Evolutionary conservation across 1,140 invertebrate genomes (phyloP).

Genomic region (Bombus ignitus): DNA sequence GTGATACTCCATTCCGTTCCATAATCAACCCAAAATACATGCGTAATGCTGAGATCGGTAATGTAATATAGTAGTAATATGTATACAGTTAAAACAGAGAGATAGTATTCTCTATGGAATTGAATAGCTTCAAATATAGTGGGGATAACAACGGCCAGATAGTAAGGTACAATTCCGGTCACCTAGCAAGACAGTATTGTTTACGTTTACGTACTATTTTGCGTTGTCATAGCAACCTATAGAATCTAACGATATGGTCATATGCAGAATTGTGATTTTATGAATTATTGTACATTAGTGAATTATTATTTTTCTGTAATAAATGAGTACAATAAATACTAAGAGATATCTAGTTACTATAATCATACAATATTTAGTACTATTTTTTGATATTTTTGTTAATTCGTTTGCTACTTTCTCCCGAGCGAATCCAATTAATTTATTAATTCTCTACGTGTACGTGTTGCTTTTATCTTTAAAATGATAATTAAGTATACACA

Average conservation of each 20-base stretch:
- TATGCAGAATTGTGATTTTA: neutral
- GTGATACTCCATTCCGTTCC: too few species aligned
- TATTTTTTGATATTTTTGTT: conserved; percentile 77
- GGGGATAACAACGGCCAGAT: neutral
- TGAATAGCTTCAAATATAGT: too few species aligned
- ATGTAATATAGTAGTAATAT: too few species aligned
- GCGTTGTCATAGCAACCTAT: conserved; percentile 16
- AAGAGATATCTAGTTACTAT: conserved; percentile 76
- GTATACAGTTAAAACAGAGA: too few species aligned
- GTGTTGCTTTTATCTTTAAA: conserved; percentile 50
- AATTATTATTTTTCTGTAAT: conserved; percentile 6
- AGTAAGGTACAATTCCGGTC: neutral
- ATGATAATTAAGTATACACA: neutral
- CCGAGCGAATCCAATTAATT: conserved; percentile 72
- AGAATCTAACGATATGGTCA: neutral
- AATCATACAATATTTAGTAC: conserved; percentile 75
- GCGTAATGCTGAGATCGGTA: too few species aligned
- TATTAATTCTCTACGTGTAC: conserved; percentile 79
- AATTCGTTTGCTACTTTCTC: conserved; percentile 79
- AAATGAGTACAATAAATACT: conserved; percentile 78
- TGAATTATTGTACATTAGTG: neutral
- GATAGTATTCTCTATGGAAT: too few species aligned
- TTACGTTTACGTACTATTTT: neutral
- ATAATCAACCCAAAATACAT: too few species aligned
- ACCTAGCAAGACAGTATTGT: neutral